A percentile compares a stretch with the other conserved stretches of the same genome.
Conservation (phyloP, 2,797 vertebrate species). For the Anableps anableps region DNA sequence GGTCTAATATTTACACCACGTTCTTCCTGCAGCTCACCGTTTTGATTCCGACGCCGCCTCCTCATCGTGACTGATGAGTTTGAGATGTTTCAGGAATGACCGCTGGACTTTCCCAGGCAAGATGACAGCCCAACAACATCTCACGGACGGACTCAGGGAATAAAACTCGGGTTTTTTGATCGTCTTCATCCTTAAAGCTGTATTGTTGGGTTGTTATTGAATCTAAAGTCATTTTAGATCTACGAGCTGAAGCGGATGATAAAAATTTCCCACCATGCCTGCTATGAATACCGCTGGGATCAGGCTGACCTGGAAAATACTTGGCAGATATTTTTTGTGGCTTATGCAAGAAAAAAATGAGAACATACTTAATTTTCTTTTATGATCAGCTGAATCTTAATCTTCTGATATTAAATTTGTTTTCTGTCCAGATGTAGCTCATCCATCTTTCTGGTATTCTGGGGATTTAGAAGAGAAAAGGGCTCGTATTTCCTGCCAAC, state of each 20-base stretch:
- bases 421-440: conserved; percentile 20
- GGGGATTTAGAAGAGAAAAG: conserved; percentile 28
- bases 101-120: no score
- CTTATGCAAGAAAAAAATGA: neutral
- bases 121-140: no score
- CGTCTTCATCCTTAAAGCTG: neutral
- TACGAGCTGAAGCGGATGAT: neutral
- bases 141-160: no score
- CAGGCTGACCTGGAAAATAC: neutral
- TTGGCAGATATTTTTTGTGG: neutral
- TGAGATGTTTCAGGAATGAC: no score
- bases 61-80: no score
- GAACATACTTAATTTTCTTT: conserved; percentile 6
- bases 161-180: neutral
- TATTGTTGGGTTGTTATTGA: neutral
- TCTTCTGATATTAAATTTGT: conserved; percentile 19
- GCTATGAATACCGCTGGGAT: neutral
- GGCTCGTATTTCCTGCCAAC: conserved; percentile 6
- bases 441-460: conserved; percentile 38
- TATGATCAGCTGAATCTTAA: conserved; percentile 7
- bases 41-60: neutral
- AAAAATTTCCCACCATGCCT: neutral
- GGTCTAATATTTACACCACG: no score
- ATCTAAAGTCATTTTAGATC: neutral
- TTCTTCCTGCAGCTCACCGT: neutral